phyloP scores from a whole-genome alignment of 2,113 vertebrate genomes.

The Macroglossus sobrinus region DNA sequence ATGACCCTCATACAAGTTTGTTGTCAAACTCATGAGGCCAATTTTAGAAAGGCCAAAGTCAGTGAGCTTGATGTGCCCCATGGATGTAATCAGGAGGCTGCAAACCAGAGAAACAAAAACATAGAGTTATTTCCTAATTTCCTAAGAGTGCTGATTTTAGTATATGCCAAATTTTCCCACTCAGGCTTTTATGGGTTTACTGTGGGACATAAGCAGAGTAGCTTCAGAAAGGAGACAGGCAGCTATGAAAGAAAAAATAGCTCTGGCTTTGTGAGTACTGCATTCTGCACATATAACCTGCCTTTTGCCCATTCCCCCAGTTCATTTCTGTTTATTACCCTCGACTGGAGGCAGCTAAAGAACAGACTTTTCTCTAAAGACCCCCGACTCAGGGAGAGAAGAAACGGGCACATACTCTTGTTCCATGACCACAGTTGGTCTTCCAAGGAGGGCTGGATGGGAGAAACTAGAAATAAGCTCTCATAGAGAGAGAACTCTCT shows the following conservation, averaged over 20 bases:
- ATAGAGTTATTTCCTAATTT: neutral
- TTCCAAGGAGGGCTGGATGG: neutral
- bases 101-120: conserved; percentile 41
- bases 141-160: neutral
- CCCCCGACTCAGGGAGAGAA: neutral
- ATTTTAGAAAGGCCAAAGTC: conserved; percentile 99
- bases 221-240: neutral
- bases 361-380: neutral
- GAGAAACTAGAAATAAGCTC: neutral
- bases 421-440: neutral
- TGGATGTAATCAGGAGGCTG: conserved; percentile 97
- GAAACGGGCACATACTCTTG: neutral
- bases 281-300: neutral
- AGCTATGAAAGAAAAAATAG: neutral
- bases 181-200: neutral
- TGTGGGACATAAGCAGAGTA: neutral
- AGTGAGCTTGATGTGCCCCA: conserved; percentile 98
- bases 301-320: neutral
- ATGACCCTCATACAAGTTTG: conserved; percentile 97
- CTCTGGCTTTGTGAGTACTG: neutral
- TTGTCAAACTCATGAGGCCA: conserved; percentile 97
- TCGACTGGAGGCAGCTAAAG: neutral
- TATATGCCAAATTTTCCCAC: neutral
- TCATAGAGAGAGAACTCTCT: neutral
- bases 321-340: neutral